Evolutionary conservation across 1,140 invertebrate species (phyloP).

Genomic region (Hydropsyche tenuis): DNA sequence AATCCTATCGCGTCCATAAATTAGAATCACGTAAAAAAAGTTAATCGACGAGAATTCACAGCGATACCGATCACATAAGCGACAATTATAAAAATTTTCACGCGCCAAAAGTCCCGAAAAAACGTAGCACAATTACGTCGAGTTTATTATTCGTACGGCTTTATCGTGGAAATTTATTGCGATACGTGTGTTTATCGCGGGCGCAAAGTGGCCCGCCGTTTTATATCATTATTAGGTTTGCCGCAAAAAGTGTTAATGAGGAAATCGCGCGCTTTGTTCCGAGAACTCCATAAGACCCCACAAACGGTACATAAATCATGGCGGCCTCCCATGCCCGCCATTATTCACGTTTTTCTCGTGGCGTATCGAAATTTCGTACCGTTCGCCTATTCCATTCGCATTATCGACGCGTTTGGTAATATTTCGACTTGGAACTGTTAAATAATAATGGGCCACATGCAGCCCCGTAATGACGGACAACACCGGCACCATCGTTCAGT

Average conservation of each 20-base stretch:
- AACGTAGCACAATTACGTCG: conserved; percentile 2
- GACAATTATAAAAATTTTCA: background rate
- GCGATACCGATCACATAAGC: too few relatives aligned
- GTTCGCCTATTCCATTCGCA: too few relatives aligned
- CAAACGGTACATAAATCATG: background rate
- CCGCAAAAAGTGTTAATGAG: conserved; percentile 6
- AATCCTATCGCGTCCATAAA: too few relatives aligned
- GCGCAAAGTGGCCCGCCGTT: conserved; percentile 4
- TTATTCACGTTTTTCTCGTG: too few relatives aligned
- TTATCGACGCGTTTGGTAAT: too few relatives aligned
- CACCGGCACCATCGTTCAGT: conserved; percentile 4
- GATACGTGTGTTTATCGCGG: conserved; percentile 11
- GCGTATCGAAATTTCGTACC: too few relatives aligned
- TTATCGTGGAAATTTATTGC: conserved; percentile 10
- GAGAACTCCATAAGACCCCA: background rate
- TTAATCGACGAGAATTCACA: too few relatives aligned
- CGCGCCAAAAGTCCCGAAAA: background rate
- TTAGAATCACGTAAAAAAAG: too few relatives aligned
- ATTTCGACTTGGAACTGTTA: too few relatives aligned
- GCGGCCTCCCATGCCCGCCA: background rate
- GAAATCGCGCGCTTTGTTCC: conserved; percentile 8
- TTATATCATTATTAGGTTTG: conserved; percentile 18
- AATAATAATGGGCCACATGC: too few relatives aligned
- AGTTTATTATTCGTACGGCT: background rate
- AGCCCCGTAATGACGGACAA: too few relatives aligned